Percentiles rank a stretch among this genome's conserved stretches.
These are phyloP conservation scores for Chrysolina oricalcia DNA, from an alignment of 2,888 invertebrate genomes.

Conservation along the genomic window DNA sequence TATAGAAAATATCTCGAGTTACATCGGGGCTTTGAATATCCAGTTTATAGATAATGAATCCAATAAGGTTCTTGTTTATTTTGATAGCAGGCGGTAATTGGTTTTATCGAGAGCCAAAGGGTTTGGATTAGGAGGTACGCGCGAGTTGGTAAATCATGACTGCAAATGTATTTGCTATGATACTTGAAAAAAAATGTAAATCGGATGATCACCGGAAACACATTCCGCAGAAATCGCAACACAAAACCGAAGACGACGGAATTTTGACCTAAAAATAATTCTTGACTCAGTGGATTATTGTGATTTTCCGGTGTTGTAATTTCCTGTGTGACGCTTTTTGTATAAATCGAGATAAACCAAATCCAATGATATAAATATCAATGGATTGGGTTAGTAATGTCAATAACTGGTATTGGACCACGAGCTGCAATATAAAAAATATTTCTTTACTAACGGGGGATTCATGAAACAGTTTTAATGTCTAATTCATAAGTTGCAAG, in stretches of 20 bases:
- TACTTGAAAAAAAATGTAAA: neutral
- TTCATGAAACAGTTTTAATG: no score
- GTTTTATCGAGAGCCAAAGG: conserved; percentile 10
- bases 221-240: neutral
- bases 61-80: conserved; percentile 15
- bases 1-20: conserved; percentile 16
- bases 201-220: neutral
- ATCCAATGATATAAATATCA: no score
- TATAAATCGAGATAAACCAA: neutral
- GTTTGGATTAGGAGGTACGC: neutral
- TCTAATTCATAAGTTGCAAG: no score
- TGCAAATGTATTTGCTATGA: neutral
- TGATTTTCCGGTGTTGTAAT: neutral
- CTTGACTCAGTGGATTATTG: neutral
- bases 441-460: no score
- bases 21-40: conserved; percentile 7
- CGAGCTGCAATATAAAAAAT: no score
- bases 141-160: neutral
- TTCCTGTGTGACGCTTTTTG: conserved; percentile 1
- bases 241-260: neutral
- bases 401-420: no score
- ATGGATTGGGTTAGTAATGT: no score
- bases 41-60: conserved; percentile 15
- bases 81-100: conserved; percentile 12
- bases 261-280: conserved; percentile 8